Percentiles rank a stretch among this genome's conserved stretches.
phyloP scores from a whole-genome alignment of 2,113 vertebrate genomes.

The Smithornis capensis region DNA sequence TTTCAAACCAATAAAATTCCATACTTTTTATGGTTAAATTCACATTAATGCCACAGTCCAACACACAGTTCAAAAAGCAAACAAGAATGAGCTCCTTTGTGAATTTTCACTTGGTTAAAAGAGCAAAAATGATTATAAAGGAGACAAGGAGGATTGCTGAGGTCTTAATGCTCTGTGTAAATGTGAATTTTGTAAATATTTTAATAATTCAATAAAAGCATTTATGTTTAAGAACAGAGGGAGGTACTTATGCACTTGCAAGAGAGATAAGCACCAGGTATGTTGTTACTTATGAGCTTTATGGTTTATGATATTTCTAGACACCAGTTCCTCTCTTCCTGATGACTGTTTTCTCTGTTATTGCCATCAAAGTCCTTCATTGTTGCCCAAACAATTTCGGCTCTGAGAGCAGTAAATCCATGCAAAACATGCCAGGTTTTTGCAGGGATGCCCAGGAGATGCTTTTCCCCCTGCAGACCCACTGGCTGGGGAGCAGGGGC shows the following conservation, averaged over 20 bases:
- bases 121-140: neutral
- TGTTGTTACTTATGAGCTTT: neutral
- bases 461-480: neutral
- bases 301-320: neutral
- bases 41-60: neutral
- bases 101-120: neutral
- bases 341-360: neutral
- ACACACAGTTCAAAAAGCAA: neutral
- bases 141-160: neutral
- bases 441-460: neutral
- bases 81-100: rapidly evolving
- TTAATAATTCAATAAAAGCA: neutral
- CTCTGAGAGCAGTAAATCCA: neutral
- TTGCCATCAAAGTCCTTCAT: neutral
- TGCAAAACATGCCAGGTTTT: neutral
- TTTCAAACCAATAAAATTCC: neutral
- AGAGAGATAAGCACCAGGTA: neutral
- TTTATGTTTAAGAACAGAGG: neutral
- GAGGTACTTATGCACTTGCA: neutral
- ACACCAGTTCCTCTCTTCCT: neutral
- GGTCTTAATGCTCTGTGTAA: neutral
- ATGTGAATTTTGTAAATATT: neutral
- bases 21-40: neutral
- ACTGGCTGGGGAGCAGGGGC: neutral
- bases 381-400: neutral